Evolutionary conservation across 2,888 invertebrate genomes (phyloP), one percentile per base, ranked within the genome.

Genomic region (Tolmerus cingulatus): DNA sequence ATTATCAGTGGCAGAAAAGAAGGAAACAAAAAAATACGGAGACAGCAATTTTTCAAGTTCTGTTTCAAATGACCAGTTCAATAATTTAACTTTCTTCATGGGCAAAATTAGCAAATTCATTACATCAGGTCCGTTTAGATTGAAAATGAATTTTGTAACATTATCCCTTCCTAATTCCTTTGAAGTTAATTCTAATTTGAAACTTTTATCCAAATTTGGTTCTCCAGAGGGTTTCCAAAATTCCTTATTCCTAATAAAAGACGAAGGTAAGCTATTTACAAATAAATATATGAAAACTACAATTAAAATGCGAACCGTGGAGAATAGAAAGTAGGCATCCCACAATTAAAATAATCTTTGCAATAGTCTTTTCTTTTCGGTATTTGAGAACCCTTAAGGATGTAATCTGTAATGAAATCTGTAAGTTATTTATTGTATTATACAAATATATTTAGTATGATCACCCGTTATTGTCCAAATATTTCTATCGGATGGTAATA

Each of bases 311-410:
- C 91, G 19, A 91, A 92, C 89, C 93, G 93, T 27, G 93, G 91
- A 27, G 93, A 92, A 87, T 94, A 92, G 87, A 93, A 94, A 1
- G 94, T 89, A 0, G 94, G 94, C 88, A 94, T 89, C 1, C 94
- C 93, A 88, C 95, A 95, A 88, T 93, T 92, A 0, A 94, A 91
- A 81, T 92, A 90, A 0, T 82, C 87, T 0, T 90, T 90, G 88
- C 95, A 95, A 88, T 93, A 93, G 0, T 90, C 88, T 0, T 88
- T 86, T 14, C 91, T 89, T 5, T 88, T 87, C 30, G 89, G 89
- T 3, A 91, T 91, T 88, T 90, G 81, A 0, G 92, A 90, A 90
- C 91, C 90, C 87, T 92, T 92, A 5, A 91, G 89, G 1, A 90
- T 90, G 8, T 90, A 87, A 43, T 91, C 92, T 92, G 74, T n/a